Conservation (phyloP, 2,797 vertebrate species). For the Pampus argenteus region DNA sequence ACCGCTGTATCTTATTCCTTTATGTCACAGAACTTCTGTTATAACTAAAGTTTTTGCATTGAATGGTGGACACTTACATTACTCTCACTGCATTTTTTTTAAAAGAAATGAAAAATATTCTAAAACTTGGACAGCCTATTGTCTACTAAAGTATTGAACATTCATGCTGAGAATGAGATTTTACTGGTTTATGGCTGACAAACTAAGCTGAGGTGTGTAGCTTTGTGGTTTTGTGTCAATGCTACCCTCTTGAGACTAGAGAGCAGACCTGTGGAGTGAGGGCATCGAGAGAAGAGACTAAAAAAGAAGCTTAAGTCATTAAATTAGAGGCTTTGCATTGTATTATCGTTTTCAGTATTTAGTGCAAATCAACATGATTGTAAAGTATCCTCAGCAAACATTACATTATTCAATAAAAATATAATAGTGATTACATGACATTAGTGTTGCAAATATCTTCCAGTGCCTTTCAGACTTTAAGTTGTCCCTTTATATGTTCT, state of each 20-base stretch:
- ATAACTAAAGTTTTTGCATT: neutral
- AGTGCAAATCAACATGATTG: too few species aligned
- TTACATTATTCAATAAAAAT: neutral
- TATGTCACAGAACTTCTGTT: neutral
- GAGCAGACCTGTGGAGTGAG: neutral
- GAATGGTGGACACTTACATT: neutral
- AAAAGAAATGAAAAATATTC: neutral
- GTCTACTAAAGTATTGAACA: neutral
- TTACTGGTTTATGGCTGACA: neutral
- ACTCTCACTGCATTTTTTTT: neutral
- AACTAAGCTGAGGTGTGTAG: neutral
- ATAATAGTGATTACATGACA: neutral
- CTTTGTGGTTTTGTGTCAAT: neutral
- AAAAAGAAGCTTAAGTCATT: too few species aligned
- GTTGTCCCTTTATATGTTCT: neutral
- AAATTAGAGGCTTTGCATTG: too few species aligned
- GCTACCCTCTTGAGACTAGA: neutral
- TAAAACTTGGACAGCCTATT: neutral
- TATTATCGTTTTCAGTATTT: too few species aligned
- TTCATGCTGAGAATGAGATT: neutral
- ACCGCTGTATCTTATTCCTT: neutral
- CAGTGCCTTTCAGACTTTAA: neutral
- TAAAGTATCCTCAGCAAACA: too few species aligned
- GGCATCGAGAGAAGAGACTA: neutral
- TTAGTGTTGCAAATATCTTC: neutral